Evolutionary conservation across 2,888 invertebrate genomes (phyloP), one percentile per base, ranked within the genome.

Genomic region (Drosophila barbarae): DNA sequence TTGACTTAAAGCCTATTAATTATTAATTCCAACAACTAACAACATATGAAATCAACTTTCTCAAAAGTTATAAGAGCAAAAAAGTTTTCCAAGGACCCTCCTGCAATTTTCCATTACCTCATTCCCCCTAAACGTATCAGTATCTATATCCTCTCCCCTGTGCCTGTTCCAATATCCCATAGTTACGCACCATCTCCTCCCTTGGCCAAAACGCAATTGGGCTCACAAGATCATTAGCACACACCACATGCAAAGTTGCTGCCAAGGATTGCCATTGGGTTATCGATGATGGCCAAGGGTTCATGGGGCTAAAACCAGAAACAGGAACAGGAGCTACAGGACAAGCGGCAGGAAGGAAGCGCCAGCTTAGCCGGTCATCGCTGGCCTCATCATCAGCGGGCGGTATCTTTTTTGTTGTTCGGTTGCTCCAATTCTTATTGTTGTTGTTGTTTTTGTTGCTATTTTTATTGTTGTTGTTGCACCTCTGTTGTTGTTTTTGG

Each of bases 341-440:
- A 21, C 46, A 32, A 13, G 30, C 13, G 18, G 46, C 46, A 47
- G 52, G 65, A 52, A 63, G 63, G 64, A 63, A 39, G 38, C 34
- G 67, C 28, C 34, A 44, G 66, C 67, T 66, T 66, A 67, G 67
- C 44, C 35, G 57, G 54, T 18, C 64, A 65, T 36, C 36, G 63
- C 7, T 44, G 46, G 39, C 46, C 39, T 46, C 64, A 64, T 65
- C 54, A 65, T 53, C 66, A 65, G 30, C 13, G 46, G 53, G 30
- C 21, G 52, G 30, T 26, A 44, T 51, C 63, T 38, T 38, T 38
- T 51, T 42, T 35, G 26, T 13, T 47, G 23, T 49, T 49, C 6
- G 34, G 34, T n/a, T 52, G 36, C 32, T 18, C 30, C 36, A 52
- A 36, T 50, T 61, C 49, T 50, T 63, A 15, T 58, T 8, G 15